These are phyloP conservation scores for Drosophila auraria DNA, from an alignment of 1,140 invertebrate genomes.

Conservation along the genomic window DNA sequence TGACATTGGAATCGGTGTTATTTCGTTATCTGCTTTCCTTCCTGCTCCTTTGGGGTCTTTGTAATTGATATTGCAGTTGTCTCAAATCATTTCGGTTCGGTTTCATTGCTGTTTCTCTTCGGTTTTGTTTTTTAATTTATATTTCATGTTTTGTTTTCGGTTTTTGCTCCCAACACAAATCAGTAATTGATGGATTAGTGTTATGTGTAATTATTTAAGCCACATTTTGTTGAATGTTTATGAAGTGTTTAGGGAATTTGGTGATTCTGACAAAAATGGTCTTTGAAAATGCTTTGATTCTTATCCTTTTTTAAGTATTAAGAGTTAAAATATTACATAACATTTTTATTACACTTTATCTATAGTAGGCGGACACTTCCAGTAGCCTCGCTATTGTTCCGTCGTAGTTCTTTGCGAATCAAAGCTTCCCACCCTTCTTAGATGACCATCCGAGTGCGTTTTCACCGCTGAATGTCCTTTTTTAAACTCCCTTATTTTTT, in stretches of 20 bases:
- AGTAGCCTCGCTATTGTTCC: no score
- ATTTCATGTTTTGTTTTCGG: conserved; percentile 23
- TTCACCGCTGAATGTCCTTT: conserved; percentile 12
- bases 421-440: not conserved
- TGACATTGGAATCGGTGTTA: conserved; percentile 62
- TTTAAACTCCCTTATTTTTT: not conserved
- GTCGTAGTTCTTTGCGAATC: not conserved
- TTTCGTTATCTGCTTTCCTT: conserved; percentile 43
- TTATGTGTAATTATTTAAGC: conserved; percentile 14
- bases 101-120: conserved; percentile 18
- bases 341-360: not conserved
- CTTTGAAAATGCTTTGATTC: not conserved
- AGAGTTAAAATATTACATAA: no score
- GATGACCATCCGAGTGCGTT: conserved; percentile 4
- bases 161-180: conserved; percentile 10
- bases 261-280: no score
- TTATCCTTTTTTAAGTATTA: not conserved
- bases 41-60: conserved; percentile 64
- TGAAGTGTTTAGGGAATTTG: not conserved
- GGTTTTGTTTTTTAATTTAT: conserved; percentile 41
- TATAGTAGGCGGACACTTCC: not conserved
- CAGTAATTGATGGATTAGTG: conserved; percentile 35
- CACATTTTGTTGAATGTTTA: conserved; percentile 4
- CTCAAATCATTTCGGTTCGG: conserved; percentile 36
- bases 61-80: conserved; percentile 76